Conservation (phyloP, 2,797 vertebrate genomes). For the Lepilemur septentrionalis region DNA sequence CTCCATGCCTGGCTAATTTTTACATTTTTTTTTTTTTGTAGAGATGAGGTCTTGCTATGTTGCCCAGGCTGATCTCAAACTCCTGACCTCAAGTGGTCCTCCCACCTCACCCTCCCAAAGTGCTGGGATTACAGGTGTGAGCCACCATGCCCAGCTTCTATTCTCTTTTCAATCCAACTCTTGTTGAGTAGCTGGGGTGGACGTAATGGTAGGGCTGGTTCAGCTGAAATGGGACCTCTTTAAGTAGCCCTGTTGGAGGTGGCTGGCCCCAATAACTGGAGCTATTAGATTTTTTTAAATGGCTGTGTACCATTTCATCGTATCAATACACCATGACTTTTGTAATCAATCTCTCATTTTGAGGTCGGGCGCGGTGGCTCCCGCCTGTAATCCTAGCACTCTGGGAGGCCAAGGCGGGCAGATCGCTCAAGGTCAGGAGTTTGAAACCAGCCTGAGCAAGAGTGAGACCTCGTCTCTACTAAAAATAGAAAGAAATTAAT, state of each 20-base stretch:
- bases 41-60: not conserved
- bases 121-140: not conserved
- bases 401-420: too few species aligned
- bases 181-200: not conserved
- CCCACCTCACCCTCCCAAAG: not conserved
- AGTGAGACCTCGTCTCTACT: too few species aligned
- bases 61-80: not conserved
- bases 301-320: not conserved
- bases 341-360: not conserved
- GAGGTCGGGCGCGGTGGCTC: too few species aligned
- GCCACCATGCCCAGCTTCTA: not conserved
- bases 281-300: constrained; percentile 4
- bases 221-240: not conserved
- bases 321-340: not conserved
- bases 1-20: not conserved
- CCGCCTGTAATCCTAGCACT: too few species aligned
- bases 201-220: not conserved
- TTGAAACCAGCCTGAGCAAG: too few species aligned
- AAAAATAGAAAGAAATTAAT: too few species aligned
- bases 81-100: not conserved
- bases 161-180: not conserved
- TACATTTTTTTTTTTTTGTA: not conserved
- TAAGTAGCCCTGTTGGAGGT: not conserved
- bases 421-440: too few species aligned
- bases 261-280: not conserved